These are phyloP conservation scores for Synanthedon myopaeformis DNA, from an alignment of 2,888 invertebrate species.

Conservation along the genomic window DNA sequence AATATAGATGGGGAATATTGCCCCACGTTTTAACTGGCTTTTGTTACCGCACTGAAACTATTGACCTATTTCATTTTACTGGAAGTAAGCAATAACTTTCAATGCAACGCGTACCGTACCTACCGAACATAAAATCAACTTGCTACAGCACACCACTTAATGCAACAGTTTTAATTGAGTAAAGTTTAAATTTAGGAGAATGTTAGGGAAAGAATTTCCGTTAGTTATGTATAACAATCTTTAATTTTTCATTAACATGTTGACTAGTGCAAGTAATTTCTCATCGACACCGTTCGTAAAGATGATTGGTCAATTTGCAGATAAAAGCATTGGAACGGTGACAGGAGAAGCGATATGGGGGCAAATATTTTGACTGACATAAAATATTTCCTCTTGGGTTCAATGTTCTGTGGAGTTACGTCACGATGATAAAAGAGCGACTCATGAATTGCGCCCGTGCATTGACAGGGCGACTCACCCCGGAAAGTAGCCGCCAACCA, in stretches of 20 bases:
- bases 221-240: too few relatives aligned
- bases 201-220: too few relatives aligned
- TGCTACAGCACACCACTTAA: constrained; percentile 4
- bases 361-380: constrained; percentile 50
- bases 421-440: constrained; percentile 57
- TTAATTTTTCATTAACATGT: too few relatives aligned
- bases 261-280: neutral
- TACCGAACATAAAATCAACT: constrained; percentile 48
- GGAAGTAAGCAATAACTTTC: constrained; percentile 68
- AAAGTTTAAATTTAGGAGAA: too few relatives aligned
- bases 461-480: constrained; percentile 58
- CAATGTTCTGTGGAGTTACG: constrained; percentile 53
- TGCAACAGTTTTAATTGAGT: too few relatives aligned
- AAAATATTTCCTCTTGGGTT: constrained; percentile 62
- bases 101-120: constrained; percentile 38
- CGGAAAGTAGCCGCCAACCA: constrained; percentile 24
- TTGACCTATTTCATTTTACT: constrained; percentile 69
- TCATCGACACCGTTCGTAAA: neutral
- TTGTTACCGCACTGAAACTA: constrained; percentile 68
- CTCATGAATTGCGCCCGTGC: constrained; percentile 52
- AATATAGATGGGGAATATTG: constrained; percentile 48
- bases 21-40: constrained; percentile 55
- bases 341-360: constrained; percentile 23
- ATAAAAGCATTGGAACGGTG: neutral
- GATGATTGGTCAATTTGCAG: neutral